phyloP scores from a whole-genome alignment of 2,888 invertebrate species.

The Teleiodes luculella region DNA sequence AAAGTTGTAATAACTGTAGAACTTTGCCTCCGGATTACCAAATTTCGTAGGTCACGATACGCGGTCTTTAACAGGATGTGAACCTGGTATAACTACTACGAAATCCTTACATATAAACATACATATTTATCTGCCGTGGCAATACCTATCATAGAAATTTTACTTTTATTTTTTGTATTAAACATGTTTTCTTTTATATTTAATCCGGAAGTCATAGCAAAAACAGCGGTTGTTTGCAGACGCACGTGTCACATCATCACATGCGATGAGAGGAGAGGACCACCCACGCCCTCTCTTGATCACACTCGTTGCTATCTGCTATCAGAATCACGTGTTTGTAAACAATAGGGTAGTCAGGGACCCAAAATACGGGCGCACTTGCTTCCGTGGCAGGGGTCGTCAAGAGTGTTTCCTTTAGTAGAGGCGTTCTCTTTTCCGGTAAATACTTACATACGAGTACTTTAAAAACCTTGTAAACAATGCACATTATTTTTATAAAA shows the following conservation, averaged over 20 bases:
- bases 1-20: too few species aligned
- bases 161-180: background rate
- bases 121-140: too few species aligned
- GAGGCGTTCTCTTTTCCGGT: too few species aligned
- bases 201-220: constrained; percentile 24
- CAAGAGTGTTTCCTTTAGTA: constrained; percentile 13
- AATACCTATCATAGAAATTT: too few species aligned
- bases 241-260: constrained; percentile 25
- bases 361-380: constrained; percentile 24
- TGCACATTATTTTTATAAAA: too few species aligned
- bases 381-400: constrained; percentile 1
- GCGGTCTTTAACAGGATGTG: too few species aligned
- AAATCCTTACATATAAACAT: too few species aligned
- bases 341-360: constrained; percentile 23
- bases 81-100: too few species aligned
- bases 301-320: constrained; percentile 19
- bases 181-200: constrained; percentile 18
- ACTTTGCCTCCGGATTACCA: too few species aligned
- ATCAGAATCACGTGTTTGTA: constrained; percentile 31
- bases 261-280: constrained; percentile 23
- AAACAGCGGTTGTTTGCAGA: constrained; percentile 16
- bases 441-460: too few species aligned
- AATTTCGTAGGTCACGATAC: too few species aligned
- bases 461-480: too few species aligned
- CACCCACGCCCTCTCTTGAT: constrained; percentile 19